Evolutionary conservation across 2,113 vertebrate species (phyloP), one percentile per base, ranked within the genome.

Genomic region (Hoplias malabaricus): DNA sequence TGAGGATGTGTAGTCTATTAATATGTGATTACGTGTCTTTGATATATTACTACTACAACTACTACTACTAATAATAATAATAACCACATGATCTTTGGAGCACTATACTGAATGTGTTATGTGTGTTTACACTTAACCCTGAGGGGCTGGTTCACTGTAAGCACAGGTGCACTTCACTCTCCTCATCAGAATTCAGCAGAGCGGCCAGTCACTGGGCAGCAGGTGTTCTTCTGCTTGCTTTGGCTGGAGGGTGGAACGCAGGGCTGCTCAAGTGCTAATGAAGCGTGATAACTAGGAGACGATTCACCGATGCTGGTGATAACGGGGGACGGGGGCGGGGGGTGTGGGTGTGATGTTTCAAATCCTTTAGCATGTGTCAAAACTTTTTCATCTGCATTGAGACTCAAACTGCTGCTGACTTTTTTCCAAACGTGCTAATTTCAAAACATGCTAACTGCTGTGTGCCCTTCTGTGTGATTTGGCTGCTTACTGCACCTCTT

Each of bases 361-460:
- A 56, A 33, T 25, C 57, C 33, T 57, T 69, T 59, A 77, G 75
- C 75, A 77, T 53, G 38, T 77, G 75, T 69, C 65, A 69, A 16
- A 69, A 59, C 10, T 59, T 21, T 63, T 59, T 77, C 75, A 59
- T 68, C 65, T 43, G 65, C 36, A 54, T 46, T 29, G 65, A 57
- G 69, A 68, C 31, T 68, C 9, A 77, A 77, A 69, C 75, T 69
- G 65, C 68, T 59, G 14, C 56, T 69, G 65, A 46, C 29, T 74
- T 3, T 27, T 29, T 75, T 25, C 38, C 4, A 16, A 40, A 67
- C 23, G 50, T 76, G 74, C 50, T 76, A 68, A 77, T 59, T 77
- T 77, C 29, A 4, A 19, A 57, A 69, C 0, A 50, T 68, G 74
- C 25, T 68, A 57, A 76, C 29, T 42, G 43, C 46, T 65, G 40